Percentiles rank a stretch among this genome's conserved stretches.
These are phyloP conservation scores for Stegastes partitus DNA, from an alignment of 2,113 vertebrate species.

Conservation along the genomic window DNA sequence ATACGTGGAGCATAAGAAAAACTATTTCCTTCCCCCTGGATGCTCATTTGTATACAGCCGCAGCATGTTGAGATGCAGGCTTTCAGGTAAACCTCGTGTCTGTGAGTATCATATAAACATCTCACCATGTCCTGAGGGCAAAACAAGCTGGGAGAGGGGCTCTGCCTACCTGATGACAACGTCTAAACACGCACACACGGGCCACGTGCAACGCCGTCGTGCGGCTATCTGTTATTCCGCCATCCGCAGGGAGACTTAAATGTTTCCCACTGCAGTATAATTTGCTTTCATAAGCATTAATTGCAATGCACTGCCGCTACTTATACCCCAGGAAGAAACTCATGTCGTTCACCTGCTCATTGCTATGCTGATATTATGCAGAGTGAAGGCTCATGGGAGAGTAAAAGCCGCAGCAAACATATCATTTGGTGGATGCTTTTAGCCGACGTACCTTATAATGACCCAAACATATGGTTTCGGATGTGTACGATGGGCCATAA, in stretches of 20 bases:
- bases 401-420: slow-evolving; percentile 4
- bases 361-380: slow-evolving; percentile 34
- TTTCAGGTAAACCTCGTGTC: slow-evolving; percentile 13
- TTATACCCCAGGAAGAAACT: slow-evolving; percentile 3
- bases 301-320: slow-evolving; percentile 25
- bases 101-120: slow-evolving; percentile 53
- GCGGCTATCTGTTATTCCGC: slow-evolving; percentile 7
- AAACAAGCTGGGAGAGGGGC: slow-evolving; percentile 38
- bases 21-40: slow-evolving; percentile 10
- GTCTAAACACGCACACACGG: slow-evolving; percentile 18
- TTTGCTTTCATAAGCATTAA: slow-evolving; percentile 43
- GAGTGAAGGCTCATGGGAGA: slow-evolving; percentile 27
- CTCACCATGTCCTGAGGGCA: slow-evolving; percentile 48
- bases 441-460: neutral
- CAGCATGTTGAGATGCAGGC: slow-evolving; percentile 11
- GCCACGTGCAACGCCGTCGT: neutral
- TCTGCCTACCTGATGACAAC: slow-evolving; percentile 38
- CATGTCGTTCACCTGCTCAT: slow-evolving; percentile 36
- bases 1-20: neutral
- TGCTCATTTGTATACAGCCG: slow-evolving; percentile 30
- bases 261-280: slow-evolving; percentile 42
- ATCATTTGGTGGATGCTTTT: slow-evolving; percentile 43
- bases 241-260: slow-evolving; percentile 40
- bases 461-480: slow-evolving; percentile 7
- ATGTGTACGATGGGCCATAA: neutral